These are phyloP conservation scores for Idaea dimidiata DNA, from an alignment of 2,888 invertebrate species.

Conservation along the genomic window DNA sequence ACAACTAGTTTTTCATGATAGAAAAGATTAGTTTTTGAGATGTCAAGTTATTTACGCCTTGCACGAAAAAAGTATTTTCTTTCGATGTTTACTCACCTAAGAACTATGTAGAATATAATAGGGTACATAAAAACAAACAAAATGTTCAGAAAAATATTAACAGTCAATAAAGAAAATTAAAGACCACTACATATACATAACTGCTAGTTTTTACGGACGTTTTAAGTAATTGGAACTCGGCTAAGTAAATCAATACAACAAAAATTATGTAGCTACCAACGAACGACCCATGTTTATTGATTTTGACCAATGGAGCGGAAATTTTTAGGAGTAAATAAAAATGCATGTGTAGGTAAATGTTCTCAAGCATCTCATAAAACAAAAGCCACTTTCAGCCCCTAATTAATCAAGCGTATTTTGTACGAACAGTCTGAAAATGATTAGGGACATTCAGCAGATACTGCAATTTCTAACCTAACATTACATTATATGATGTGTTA, in stretches of 20 bases:
- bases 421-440: slow-evolving; percentile 52
- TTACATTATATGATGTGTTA: slow-evolving; percentile 38
- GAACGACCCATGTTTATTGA: slow-evolving; percentile 31
- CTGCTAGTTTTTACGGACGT: not conserved
- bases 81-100: not conserved
- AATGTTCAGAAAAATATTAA: slow-evolving; percentile 18
- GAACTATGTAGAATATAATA: not conserved
- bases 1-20: too few species aligned
- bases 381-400: slow-evolving; percentile 74
- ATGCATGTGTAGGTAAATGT: slow-evolving; percentile 31
- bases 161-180: slow-evolving; percentile 7
- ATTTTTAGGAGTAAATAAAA: slow-evolving; percentile 29
- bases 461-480: slow-evolving; percentile 75
- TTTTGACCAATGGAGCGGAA: slow-evolving; percentile 41
- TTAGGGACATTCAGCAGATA: slow-evolving; percentile 69
- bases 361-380: slow-evolving; percentile 48
- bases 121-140: not conserved
- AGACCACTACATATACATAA: not conserved
- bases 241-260: slow-evolving; percentile 32
- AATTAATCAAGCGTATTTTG: slow-evolving; percentile 61
- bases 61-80: not conserved
- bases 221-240: slow-evolving; percentile 9
- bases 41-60: not conserved
- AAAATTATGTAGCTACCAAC: slow-evolving; percentile 31
- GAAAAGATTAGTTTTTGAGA: too few species aligned